Evolutionary conservation across 23 tunicate genomes (phyloP), one percentile per base, ranked within the genome.

Genomic region (Aplidium turbinatum): DNA sequence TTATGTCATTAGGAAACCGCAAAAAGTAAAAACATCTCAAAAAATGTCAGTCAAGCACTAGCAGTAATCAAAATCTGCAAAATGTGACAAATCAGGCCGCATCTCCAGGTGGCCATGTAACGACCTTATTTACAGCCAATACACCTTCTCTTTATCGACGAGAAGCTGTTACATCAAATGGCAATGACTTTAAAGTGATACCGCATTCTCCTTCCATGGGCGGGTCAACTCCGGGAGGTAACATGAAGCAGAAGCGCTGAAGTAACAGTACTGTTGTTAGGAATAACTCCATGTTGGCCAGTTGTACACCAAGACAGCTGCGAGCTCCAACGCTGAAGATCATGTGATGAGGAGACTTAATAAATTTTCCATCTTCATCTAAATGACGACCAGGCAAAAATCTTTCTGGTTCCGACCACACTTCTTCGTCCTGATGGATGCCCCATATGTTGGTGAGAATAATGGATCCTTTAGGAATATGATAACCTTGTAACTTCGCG

Each of bases 231-330:
- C 67, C 91, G 9, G 72, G 47, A 24, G 58, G 47, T 20, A 76
- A 69, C 13, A 51, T 5, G 33, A 85, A 85, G 19, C 58, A 9
- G 35, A 76, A 85, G 21, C 83, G 58, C 38, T 52, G 91, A 36
- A 85, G 58, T 9, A 85, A 33, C 35, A 65, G 20, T 7, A 77
- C 83, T 2, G 66, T 50, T 18, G 51, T 22, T 18, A 85, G 40
- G 28, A 81, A 74, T 5, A 81, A 56, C 63, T 87, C 95, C 82
- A 87, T 81, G 24, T 80, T 74, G 13, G 95, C 95, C 33, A 87
- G 68, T 32, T 72, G 85, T 31, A 57, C 64, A 3, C 95, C 95
- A 0, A 81, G 46, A 38, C 95, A 87, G 36, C 56, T 57, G 20
- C 95, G 48, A 0, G 78, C 57, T 39, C 95, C 95, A 1, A 81